These are phyloP conservation scores for Lepisosteus oculatus DNA, from an alignment of 2,113 vertebrate genomes.

Conservation along the genomic window DNA sequence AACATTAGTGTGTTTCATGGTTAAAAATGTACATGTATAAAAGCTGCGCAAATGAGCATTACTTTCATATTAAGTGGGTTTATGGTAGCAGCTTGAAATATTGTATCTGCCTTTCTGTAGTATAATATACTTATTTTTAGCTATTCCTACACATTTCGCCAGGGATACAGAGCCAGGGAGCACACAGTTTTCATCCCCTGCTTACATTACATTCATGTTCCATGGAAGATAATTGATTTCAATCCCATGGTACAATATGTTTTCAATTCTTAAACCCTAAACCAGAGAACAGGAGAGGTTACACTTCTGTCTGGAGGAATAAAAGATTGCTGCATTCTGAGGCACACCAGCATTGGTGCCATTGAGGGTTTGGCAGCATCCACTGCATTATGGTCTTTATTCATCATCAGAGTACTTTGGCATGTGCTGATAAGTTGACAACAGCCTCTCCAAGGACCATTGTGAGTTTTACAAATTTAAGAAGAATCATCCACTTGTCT, in stretches of 20 bases:
- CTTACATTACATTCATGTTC: background rate
- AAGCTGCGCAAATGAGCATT: no score
- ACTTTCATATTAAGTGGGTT: no score
- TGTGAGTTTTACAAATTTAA: constrained; percentile 30
- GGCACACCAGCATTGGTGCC: background rate
- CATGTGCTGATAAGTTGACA: background rate
- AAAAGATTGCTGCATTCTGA: background rate
- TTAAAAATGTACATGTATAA: no score
- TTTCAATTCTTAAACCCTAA: background rate
- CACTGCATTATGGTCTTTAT: background rate
- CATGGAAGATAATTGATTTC: background rate
- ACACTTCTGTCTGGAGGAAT: background rate
- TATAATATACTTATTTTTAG: background rate
- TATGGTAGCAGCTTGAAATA: no score
- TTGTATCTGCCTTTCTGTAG: no score
- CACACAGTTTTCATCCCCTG: background rate
- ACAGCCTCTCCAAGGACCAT: constrained; percentile 6
- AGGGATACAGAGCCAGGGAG: background rate
- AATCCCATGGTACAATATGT: background rate
- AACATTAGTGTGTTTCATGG: no score
- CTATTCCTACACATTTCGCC: background rate
- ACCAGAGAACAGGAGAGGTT: background rate
- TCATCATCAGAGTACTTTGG: constrained; percentile 1
- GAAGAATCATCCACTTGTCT: constrained; percentile 37
- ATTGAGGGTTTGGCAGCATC: background rate